Evolutionary conservation across 2,113 vertebrate genomes (phyloP).

Genomic region (Malurus alboscapulatus): DNA sequence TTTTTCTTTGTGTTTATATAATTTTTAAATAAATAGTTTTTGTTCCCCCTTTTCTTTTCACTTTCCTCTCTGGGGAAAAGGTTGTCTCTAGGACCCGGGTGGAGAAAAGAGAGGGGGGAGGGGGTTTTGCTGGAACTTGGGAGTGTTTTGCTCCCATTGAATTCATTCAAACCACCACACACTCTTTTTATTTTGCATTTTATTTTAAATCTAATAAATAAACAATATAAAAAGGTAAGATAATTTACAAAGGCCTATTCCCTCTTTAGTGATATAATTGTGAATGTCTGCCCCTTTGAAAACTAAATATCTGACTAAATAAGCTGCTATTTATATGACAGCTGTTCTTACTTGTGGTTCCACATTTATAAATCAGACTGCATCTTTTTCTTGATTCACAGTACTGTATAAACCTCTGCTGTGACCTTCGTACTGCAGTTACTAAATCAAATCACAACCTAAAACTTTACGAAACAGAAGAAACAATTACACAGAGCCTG

Average conservation of each 20-base stretch:
- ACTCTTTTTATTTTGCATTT: neutral
- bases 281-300: neutral
- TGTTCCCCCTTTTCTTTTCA: no score
- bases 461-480: neutral
- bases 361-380: neutral
- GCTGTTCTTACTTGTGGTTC: neutral
- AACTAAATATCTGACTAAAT: neutral
- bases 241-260: neutral
- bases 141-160: no score
- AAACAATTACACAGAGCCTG: neutral
- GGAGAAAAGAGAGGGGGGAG: no score
- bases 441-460: neutral
- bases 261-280: neutral
- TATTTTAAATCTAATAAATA: neutral
- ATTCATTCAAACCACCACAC: no score
- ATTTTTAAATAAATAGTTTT: no score
- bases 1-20: no score
- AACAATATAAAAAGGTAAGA: neutral
- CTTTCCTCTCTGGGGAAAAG: no score
- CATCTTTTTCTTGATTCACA: neutral
- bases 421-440: neutral
- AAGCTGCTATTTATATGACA: neutral
- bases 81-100: no score
- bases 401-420: accelerated
- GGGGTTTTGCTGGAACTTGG: no score